Conservation (phyloP, 2,113 vertebrate species). For the Xiphophorus hellerii region DNA sequence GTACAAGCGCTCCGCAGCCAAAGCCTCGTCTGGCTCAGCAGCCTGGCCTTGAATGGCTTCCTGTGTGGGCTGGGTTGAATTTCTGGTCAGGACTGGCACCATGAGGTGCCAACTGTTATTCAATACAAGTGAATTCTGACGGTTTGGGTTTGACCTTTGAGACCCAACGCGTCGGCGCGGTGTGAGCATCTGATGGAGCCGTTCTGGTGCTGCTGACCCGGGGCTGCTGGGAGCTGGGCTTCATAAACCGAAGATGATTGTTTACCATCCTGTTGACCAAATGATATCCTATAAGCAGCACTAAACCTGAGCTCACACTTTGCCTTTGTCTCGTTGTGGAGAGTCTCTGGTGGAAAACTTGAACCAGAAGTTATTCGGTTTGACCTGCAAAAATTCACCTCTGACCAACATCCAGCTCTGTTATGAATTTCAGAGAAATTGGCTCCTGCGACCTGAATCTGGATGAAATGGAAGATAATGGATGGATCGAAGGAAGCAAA, state of each 20-base stretch:
- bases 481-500: too few relatives aligned
- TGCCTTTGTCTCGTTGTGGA: too few relatives aligned
- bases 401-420: too few relatives aligned
- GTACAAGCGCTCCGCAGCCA: constrained; percentile 46
- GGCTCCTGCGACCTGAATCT: too few relatives aligned
- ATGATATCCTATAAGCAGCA: background rate
- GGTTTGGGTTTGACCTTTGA: constrained; percentile 33
- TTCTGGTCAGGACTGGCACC: constrained; percentile 45
- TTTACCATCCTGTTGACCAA: too few relatives aligned
- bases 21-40: constrained; percentile 37
- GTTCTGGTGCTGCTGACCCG: constrained; percentile 22
- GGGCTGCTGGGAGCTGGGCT: constrained; percentile 16
- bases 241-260: background rate
- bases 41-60: constrained; percentile 62
- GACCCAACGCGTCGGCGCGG: constrained; percentile 1
- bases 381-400: background rate
- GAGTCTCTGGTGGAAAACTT: too few relatives aligned
- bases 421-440: too few relatives aligned
- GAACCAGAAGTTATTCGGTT: background rate
- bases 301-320: background rate
- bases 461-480: too few relatives aligned
- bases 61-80: constrained; percentile 59
- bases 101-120: constrained; percentile 37
- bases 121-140: constrained; percentile 1
- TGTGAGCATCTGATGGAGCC: background rate